These are phyloP conservation scores for Lasioglossum villosulum DNA, from an alignment of 2,888 invertebrate genomes.

Conservation along the genomic window DNA sequence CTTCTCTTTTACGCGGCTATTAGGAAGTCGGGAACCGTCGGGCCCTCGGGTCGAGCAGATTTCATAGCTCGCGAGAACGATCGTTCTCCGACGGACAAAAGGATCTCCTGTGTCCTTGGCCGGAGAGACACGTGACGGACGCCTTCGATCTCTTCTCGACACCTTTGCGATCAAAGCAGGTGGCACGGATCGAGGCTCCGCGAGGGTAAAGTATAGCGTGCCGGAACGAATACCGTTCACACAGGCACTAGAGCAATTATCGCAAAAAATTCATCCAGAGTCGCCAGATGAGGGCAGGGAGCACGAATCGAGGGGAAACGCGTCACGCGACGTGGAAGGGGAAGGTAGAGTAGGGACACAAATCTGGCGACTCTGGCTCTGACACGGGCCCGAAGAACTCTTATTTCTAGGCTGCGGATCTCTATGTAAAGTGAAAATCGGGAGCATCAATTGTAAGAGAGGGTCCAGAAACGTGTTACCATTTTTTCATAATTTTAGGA, in stretches of 20 bases:
- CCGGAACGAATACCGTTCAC: too few relatives aligned
- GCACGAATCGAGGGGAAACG: too few relatives aligned
- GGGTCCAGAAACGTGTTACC: too few relatives aligned
- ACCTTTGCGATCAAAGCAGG: neutral
- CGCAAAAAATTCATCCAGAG: too few relatives aligned
- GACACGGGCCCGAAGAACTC: neutral
- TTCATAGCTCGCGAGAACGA: neutral
- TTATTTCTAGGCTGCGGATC: neutral
- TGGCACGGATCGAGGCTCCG: neutral
- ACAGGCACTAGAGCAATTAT: neutral
- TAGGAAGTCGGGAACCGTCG: neutral
- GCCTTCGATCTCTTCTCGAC: neutral
- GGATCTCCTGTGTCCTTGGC: neutral
- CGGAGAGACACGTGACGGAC: neutral
- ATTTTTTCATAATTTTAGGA: too few relatives aligned
- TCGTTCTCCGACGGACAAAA: neutral
- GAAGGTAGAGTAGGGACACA: too few relatives aligned
- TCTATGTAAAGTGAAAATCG: neutral
- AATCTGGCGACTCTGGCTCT: too few relatives aligned
- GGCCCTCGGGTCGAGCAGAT: neutral
- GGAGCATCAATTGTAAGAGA: too few relatives aligned
- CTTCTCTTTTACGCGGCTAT: conserved; percentile 43
- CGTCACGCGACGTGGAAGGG: too few relatives aligned
- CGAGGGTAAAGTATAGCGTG: conserved; percentile 13
- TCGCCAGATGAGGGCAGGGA: too few relatives aligned